Conservation (phyloP, 2,113 vertebrate genomes). For the Rallus limicola region DNA sequence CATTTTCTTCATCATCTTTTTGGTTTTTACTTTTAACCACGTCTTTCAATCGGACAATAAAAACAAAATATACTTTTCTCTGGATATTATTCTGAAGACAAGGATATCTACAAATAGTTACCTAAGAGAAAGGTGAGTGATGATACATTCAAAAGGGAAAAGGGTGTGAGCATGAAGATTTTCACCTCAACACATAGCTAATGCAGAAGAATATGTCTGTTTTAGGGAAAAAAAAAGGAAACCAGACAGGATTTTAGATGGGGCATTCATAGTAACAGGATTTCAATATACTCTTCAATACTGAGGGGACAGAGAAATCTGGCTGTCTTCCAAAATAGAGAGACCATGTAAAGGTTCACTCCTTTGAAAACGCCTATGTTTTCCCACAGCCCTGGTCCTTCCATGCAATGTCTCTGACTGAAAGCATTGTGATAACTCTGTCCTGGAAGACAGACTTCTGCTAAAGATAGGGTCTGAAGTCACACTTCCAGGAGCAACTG, state of each 20-base stretch:
- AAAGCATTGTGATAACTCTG: not conserved
- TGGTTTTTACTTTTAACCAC: not conserved
- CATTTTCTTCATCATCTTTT: not conserved
- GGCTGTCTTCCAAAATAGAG: not conserved
- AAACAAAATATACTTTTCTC: not conserved
- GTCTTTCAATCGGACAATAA: not conserved
- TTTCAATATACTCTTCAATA: not conserved
- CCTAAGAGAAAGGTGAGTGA: not conserved
- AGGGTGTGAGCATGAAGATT: not conserved
- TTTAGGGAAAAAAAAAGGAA: not conserved
- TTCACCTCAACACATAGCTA: not conserved
- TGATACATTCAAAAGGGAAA: not conserved
- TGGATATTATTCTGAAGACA: not conserved
- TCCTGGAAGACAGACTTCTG: not conserved
- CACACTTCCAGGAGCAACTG: not conserved
- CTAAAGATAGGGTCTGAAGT: not conserved
- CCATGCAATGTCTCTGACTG: not conserved
- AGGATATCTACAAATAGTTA: not conserved
- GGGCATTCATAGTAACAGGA: not conserved
- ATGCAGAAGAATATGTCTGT: not conserved
- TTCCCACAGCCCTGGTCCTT: not conserved
- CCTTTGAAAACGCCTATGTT: not conserved
- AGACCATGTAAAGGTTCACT: not conserved
- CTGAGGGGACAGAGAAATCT: not conserved
- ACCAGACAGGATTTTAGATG: not conserved